Base-by-base conservation (phyloP, 2,797 vertebrate species). In the Sebastes melanostomus region DNA sequence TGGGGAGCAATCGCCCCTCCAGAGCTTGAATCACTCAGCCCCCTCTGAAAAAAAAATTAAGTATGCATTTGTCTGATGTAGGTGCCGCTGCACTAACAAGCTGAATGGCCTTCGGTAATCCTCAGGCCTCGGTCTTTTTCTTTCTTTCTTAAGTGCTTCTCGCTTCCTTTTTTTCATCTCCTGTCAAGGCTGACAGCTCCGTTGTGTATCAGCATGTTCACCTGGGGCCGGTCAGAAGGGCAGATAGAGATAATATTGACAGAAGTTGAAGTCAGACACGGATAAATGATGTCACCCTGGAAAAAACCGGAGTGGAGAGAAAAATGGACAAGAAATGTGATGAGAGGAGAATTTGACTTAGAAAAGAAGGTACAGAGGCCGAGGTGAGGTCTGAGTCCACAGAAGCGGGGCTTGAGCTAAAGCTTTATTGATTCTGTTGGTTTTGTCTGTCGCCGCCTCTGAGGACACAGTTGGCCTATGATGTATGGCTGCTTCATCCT, bases 401-500 rank as follows among this genome's bases (percentile, higher is more conserved):
- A 80, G 71, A 83, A 86, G 86, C 85, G 66, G 80, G 84, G 83
- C 85, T 88, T 85, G 77, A 90, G 88, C 88, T 85, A 46, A 78
- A 89, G 77, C 77, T 91, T 88, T 91, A 94, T 94, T 93, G 92
- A 95, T 95, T 91, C 83, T 81, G 77, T 79, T 87, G 80, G 86
- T 88, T 93, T 92, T 93, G 91, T 91, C 83, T 86, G 87, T 89
- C 91, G 86, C 79, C 0, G 73, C 81, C 90, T 89, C 91, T n/a
- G 84, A 88, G 90, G 91, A 92, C 85, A 87, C 85, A 83, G 78
- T 88, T 90, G 91, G 86, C 78, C 80, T 85, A 84, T 94, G 92
- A 94, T 94, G 88, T 91, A 94, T 94, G 88, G 88, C 77, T 78
- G 84, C 78, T 89, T 83, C 80, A 74, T 86, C 77, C 73, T 84